Evolutionary conservation across 2,888 invertebrate genomes (phyloP).

Genomic region (Reticulitermes lucifugus): DNA sequence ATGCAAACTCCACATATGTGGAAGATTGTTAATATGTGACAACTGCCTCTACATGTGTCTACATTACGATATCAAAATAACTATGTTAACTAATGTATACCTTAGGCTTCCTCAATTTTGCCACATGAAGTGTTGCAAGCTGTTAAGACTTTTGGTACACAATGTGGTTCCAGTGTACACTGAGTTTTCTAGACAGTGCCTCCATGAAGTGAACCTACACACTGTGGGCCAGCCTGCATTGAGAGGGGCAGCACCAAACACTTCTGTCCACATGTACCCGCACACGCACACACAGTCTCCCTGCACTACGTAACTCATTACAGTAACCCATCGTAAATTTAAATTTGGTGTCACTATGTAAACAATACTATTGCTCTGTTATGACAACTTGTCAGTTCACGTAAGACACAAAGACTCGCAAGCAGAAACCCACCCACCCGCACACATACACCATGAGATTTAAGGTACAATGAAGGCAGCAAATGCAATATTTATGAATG

Average conservation of each 20-base stretch:
- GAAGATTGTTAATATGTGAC: not conserved
- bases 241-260: too few species aligned
- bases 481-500: not conserved
- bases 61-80: slow-evolving; percentile 18
- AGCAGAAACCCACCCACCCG: not conserved
- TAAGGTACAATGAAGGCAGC: slow-evolving; percentile 1
- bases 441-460: slow-evolving; percentile 9
- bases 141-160: too few species aligned
- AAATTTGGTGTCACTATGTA: not conserved
- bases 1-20: not conserved
- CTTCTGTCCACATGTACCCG: too few species aligned
- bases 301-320: not conserved
- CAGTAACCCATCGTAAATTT: not conserved
- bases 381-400: not conserved
- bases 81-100: too few species aligned
- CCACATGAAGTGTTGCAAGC: too few species aligned
- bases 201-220: too few species aligned
- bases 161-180: too few species aligned
- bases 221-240: too few species aligned
- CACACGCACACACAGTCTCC: too few species aligned
- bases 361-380: not conserved
- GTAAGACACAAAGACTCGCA: not conserved
- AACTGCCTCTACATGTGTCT: not conserved
- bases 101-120: too few species aligned
- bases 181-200: too few species aligned